Conservation (phyloP, 2,888 invertebrate genomes). For the Penaeus monodon region DNA sequence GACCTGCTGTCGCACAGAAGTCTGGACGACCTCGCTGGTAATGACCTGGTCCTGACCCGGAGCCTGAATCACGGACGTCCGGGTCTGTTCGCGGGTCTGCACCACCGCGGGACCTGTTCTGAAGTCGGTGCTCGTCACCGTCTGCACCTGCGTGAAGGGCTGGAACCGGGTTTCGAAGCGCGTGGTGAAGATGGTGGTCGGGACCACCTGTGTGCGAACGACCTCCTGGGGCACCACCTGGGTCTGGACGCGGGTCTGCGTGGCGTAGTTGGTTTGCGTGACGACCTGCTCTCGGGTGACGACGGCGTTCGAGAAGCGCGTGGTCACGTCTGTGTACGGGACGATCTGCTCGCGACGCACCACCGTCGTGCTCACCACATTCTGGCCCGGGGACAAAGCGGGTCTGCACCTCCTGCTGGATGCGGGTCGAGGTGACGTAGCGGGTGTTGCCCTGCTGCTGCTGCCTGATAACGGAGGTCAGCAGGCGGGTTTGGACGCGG, state of each 20-base stretch:
- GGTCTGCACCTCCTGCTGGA: conserved; percentile 30
- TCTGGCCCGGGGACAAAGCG: conserved; percentile 26
- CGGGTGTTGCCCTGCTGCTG: conserved; percentile 27
- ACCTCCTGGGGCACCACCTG: conserved; percentile 37
- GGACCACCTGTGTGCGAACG: conserved; percentile 40
- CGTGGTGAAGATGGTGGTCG: conserved; percentile 38
- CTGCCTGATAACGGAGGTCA: conserved; percentile 31
- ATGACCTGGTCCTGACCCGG: conserved; percentile 22
- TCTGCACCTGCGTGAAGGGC: conserved; percentile 33
- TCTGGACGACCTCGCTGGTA: conserved; percentile 37
- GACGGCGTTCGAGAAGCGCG: conserved; percentile 15
- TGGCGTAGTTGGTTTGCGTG: conserved; percentile 43
- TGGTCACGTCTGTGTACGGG: conserved; percentile 30
- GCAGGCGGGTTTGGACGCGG: conserved; percentile 33
- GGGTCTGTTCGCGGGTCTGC: conserved; percentile 12
- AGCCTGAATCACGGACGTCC: conserved; percentile 36
- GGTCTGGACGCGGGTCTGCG: conserved; percentile 46
- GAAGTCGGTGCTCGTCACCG: conserved; percentile 20
- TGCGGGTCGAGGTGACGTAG: conserved; percentile 32
- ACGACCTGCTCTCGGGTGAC: conserved; percentile 34
- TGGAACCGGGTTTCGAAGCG: conserved; percentile 20
- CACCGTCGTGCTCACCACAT: conserved; percentile 31
- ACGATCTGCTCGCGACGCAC: conserved; percentile 36
- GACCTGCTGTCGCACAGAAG: conserved; percentile 13
- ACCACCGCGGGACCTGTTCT: conserved; percentile 9